Percentiles rank a stretch among this genome's conserved stretches.
These are phyloP conservation scores for Rhadinocentrus ornatus DNA, from an alignment of 2,797 vertebrate species.

Conservation along the genomic window DNA sequence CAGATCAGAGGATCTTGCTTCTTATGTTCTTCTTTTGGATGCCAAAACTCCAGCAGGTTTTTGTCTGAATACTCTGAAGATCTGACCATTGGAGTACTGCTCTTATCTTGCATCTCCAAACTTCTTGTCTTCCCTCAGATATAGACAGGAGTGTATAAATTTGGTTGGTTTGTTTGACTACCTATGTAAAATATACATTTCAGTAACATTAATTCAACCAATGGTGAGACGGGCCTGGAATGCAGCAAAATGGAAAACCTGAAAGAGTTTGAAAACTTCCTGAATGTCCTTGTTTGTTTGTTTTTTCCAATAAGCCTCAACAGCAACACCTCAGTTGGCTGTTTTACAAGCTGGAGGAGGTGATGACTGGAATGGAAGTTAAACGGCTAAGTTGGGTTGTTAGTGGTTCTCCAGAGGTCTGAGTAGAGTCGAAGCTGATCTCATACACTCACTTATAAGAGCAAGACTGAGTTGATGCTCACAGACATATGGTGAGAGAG, in stretches of 20 bases:
- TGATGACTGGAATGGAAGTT: conserved; percentile 12
- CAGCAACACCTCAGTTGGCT: not conserved
- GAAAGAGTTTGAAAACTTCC: not conserved
- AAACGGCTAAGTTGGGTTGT: not conserved
- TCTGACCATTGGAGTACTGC: not conserved
- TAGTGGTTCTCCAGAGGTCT: conserved; percentile 28
- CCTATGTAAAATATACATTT: not conserved
- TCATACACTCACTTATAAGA: conserved; percentile 6
- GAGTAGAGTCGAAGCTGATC: not conserved
- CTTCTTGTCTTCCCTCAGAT: not conserved
- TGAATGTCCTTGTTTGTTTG: not conserved
- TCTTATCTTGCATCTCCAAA: not conserved
- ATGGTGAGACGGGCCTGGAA: not conserved
- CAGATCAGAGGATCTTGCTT: not conserved
- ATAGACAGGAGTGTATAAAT: not conserved
- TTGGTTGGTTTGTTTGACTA: not conserved
- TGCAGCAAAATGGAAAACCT: not conserved
- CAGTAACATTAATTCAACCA: not conserved
- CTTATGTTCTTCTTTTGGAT: not conserved
- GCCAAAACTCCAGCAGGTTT: not conserved
- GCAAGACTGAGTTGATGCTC: conserved; percentile 1
- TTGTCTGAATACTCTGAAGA: not conserved
- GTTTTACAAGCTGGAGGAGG: not conserved
- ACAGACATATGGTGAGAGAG: not conserved
- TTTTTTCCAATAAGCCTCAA: not conserved